Percentiles rank a stretch among this genome's conserved stretches.
phyloP scores from a whole-genome alignment of 1,140 invertebrate species.

The Argopecten irradians region DNA sequence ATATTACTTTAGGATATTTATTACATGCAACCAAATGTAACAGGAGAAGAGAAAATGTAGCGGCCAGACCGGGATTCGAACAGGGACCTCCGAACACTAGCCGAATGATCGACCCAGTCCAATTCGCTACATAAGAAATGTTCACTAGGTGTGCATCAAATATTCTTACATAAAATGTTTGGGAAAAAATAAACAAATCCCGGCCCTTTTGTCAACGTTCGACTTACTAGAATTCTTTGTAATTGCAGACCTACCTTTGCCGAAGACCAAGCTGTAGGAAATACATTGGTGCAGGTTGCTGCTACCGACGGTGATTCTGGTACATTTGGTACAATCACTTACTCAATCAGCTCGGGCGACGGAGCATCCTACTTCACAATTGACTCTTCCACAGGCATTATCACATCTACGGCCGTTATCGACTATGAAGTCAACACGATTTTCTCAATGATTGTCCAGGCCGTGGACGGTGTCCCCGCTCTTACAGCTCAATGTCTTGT shows the following conservation, averaged over 20 bases:
- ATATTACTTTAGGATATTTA: neutral
- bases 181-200: neutral
- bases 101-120: neutral
- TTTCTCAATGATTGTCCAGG: slow-evolving; percentile 51
- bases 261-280: slow-evolving; percentile 44
- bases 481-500: slow-evolving; percentile 42
- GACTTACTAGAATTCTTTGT: neutral
- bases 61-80: neutral
- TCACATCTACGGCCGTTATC: slow-evolving; percentile 75
- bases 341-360: slow-evolving; percentile 51
- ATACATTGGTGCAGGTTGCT: slow-evolving; percentile 34
- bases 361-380: slow-evolving; percentile 47
- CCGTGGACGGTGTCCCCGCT: slow-evolving; percentile 55
- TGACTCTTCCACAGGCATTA: slow-evolving; percentile 44
- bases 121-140: neutral
- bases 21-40: neutral
- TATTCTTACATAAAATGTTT: neutral
- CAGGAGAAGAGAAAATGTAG: neutral
- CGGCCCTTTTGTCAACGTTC: neutral
- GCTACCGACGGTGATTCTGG: slow-evolving; percentile 60
- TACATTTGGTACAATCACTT: slow-evolving; percentile 42
- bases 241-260: neutral
- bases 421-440: slow-evolving; percentile 88
- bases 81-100: neutral
- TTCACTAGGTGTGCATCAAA: neutral